phyloP scores from a whole-genome alignment of 2,888 invertebrate species.

The Drosophila recens region DNA sequence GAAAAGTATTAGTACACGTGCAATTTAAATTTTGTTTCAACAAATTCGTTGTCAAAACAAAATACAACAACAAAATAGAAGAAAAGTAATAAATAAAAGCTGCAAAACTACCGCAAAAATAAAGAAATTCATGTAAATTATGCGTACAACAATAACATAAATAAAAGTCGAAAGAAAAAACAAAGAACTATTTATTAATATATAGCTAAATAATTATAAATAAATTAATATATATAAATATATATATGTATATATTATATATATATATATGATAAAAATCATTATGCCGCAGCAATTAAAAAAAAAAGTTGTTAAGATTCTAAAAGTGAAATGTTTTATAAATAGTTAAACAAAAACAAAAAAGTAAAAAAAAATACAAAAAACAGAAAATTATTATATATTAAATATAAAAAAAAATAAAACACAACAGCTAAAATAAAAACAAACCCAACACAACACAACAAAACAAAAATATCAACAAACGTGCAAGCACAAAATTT shows the following conservation, averaged over 20 bases:
- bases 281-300: constrained; percentile 72
- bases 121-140: constrained; percentile 71
- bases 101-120: constrained; percentile 44
- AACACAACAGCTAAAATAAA: constrained; percentile 49
- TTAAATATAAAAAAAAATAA: constrained; percentile 61
- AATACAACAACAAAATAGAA: constrained; percentile 19
- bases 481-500: constrained; percentile 68
- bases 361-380: constrained; percentile 49
- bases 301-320: constrained; percentile 82
- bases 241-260: constrained; percentile 31
- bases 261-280: constrained; percentile 36
- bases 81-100: constrained; percentile 28
- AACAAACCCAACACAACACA: constrained; percentile 48
- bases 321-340: constrained; percentile 83
- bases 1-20: constrained; percentile 55
- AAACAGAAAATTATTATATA: constrained; percentile 65
- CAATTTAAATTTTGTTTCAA: constrained; percentile 52
- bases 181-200: constrained; percentile 48
- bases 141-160: constrained; percentile 68
- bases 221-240: constrained; percentile 27
- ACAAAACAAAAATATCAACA: constrained; percentile 27
- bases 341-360: constrained; percentile 81
- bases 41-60: constrained; percentile 42
- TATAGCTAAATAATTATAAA: constrained; percentile 31
- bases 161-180: constrained; percentile 32